Percentiles rank a stretch among this genome's conserved stretches.
Evolutionary conservation across 2,797 vertebrate species (phyloP).

Genomic region (Spheniscus humboldti): DNA sequence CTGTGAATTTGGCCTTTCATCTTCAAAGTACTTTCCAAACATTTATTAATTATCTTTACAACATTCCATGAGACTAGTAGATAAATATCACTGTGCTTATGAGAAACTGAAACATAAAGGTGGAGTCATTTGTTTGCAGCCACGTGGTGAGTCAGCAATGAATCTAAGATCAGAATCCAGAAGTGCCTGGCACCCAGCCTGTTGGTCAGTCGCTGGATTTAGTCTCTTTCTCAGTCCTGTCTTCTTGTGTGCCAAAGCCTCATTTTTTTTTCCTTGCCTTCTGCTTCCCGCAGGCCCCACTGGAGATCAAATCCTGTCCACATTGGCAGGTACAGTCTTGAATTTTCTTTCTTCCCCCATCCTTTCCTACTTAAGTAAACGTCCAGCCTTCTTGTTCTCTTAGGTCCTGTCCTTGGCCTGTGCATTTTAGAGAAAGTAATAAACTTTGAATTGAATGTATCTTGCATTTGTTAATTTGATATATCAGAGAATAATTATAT

Average conservation of each 20-base stretch:
- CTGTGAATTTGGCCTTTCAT: not conserved
- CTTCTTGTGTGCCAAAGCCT: not conserved
- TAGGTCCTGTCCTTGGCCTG: not conserved
- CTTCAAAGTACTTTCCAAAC: constrained; percentile 20
- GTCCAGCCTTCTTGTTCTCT: not conserved
- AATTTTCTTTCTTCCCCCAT: not conserved
- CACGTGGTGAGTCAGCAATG: constrained; percentile 11
- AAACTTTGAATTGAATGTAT: not conserved
- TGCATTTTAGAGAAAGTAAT: not conserved
- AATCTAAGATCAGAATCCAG: constrained; percentile 36
- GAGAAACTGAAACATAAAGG: constrained; percentile 12
- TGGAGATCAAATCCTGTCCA: not conserved
- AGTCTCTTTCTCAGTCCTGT: not conserved
- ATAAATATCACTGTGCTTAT: not conserved
- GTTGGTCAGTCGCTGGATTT: not conserved
- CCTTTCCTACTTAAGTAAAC: not conserved
- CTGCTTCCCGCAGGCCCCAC: not conserved
- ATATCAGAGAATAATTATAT: not conserved
- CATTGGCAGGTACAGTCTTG: not conserved
- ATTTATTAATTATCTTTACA: constrained; percentile 52
- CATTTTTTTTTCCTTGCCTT: not conserved
- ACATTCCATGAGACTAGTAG: not conserved
- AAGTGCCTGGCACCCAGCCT: not conserved
- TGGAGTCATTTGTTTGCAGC: constrained; percentile 11
- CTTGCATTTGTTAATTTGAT: not conserved